These are phyloP conservation scores for Hafferia zeledoni DNA, from an alignment of 2,797 vertebrate species.

Conservation along the genomic window DNA sequence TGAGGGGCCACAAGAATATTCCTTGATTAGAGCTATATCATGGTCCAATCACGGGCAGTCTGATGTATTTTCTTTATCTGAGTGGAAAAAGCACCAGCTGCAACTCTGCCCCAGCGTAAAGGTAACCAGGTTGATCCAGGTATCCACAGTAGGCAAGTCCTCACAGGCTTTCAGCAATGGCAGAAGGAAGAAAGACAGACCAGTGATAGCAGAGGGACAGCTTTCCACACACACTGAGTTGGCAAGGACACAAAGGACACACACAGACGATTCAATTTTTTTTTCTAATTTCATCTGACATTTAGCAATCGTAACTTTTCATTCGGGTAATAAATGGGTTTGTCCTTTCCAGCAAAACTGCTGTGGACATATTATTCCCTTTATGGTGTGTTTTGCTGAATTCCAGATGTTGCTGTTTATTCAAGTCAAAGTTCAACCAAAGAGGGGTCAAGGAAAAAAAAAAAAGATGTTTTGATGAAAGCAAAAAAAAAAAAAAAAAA, in stretches of 20 bases:
- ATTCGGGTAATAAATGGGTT: constrained; percentile 47
- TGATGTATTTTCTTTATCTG: neutral
- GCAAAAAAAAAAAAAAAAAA: neutral
- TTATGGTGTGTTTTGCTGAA: constrained; percentile 46
- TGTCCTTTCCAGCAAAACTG: constrained; percentile 52
- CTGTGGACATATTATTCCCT: constrained; percentile 39
- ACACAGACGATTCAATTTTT: neutral
- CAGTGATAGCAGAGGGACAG: neutral
- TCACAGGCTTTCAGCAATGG: neutral
- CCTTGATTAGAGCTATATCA: neutral
- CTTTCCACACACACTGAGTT: neutral
- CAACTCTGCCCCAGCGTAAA: neutral
- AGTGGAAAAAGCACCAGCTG: neutral
- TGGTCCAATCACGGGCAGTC: neutral
- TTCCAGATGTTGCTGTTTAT: constrained; percentile 68
- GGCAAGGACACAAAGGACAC: constrained; percentile 38
- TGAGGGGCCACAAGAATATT: neutral
- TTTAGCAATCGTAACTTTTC: constrained; percentile 52
- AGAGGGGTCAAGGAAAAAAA: neutral
- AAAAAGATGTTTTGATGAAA: neutral
- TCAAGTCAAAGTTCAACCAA: constrained; percentile 49
- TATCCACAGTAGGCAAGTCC: neutral
- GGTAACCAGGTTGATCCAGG: neutral
- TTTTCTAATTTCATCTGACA: constrained; percentile 43
- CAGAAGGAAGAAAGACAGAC: neutral